Conservation (phyloP, 2,888 invertebrate species). For the Drosophila neoperkinsi region DNA sequence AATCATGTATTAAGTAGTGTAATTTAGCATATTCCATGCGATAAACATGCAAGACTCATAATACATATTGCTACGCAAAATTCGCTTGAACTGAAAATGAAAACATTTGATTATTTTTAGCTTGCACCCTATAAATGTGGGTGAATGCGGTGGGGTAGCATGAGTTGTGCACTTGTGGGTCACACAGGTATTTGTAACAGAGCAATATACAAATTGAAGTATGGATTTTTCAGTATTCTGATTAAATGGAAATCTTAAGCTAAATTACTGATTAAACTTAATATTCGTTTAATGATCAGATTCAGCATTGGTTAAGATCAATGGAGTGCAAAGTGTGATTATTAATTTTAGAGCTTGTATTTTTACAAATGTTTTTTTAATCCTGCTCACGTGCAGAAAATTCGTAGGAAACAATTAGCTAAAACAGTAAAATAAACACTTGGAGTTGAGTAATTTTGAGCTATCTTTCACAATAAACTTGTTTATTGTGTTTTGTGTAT, state of each 20-base stretch:
- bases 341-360: not conserved
- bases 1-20: conserved; percentile 25
- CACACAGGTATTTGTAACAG: not conserved
- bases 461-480: not conserved
- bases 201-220: not conserved
- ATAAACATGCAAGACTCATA: not conserved
- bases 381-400: not conserved
- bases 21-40: conserved; percentile 11
- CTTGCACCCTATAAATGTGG: conserved; percentile 18
- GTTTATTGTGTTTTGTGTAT: not conserved
- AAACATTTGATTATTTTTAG: conserved; percentile 62
- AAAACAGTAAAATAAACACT: not conserved
- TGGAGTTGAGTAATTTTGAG: not conserved
- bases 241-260: not conserved
- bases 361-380: too few species aligned
- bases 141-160: not conserved
- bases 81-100: conserved; percentile 48
- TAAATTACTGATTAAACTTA: not conserved
- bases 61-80: conserved; percentile 24
- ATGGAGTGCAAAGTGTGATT: not conserved
- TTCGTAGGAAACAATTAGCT: not conserved
- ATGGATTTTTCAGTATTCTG: not conserved
- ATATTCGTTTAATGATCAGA: not conserved
- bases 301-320: not conserved
- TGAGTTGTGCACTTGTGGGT: not conserved